Evolutionary conservation across 1,140 invertebrate species (phyloP).

Genomic region (Triops longicaudatus): DNA sequence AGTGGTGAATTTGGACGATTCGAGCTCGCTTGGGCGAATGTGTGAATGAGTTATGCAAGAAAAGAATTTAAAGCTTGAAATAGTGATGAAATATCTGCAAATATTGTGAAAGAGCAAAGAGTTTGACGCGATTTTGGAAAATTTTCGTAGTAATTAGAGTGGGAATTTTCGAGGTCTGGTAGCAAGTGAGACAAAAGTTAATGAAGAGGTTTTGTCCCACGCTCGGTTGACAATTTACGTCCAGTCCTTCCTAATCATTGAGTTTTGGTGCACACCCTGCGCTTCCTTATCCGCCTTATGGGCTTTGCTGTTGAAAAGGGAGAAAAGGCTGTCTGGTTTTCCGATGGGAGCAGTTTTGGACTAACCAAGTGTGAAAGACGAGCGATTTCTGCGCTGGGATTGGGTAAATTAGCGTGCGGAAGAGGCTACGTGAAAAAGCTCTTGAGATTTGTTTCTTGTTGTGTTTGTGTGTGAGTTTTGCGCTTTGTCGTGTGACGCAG

Average conservation of each 20-base stretch:
- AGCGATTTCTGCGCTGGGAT: neutral
- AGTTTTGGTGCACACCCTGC: neutral
- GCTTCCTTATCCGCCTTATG: neutral
- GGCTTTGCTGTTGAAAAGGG: neutral
- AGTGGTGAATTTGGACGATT: too few species aligned
- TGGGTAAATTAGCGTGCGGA: neutral
- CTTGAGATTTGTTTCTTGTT: neutral
- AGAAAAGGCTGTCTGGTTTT: too few species aligned
- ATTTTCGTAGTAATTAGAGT: too few species aligned
- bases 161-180: too few species aligned
- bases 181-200: neutral
- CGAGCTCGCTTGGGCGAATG: too few species aligned
- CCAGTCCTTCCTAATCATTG: neutral
- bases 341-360: neutral
- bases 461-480: neutral
- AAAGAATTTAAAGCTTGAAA: too few species aligned
- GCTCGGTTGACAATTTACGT: slow-evolving; percentile 2
- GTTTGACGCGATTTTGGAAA: too few species aligned
- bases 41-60: too few species aligned
- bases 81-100: too few species aligned
- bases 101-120: too few species aligned
- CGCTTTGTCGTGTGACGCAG: too few species aligned
- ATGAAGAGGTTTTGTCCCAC: neutral
- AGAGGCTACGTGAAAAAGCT: neutral
- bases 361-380: neutral